Conservation (phyloP, 2,888 invertebrate species). For the Orthonevra nobilis region DNA sequence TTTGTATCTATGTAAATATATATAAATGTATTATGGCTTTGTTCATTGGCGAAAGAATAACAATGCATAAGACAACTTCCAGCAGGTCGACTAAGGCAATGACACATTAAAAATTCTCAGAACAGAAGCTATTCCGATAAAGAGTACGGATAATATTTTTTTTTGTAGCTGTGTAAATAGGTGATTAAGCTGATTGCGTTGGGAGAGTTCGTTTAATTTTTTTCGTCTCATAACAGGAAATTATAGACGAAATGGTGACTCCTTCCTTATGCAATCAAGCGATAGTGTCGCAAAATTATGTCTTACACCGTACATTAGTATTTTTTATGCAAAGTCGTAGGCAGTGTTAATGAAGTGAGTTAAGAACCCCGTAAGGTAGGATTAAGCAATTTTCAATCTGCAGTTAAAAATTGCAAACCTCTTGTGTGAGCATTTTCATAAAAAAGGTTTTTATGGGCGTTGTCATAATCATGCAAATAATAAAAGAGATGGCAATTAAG, state of each 20-base stretch:
- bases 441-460: no score
- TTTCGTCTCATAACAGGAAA: slow-evolving; percentile 14
- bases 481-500: no score
- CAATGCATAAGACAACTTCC: neutral
- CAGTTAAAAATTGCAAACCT: no score
- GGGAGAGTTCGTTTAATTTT: neutral
- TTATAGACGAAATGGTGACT: slow-evolving; percentile 38
- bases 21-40: slow-evolving; percentile 4
- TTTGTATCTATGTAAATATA: neutral
- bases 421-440: no score
- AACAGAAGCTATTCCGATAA: slow-evolving; percentile 53
- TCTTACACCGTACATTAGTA: slow-evolving; percentile 4
- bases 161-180: slow-evolving; percentile 18
- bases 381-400: no score
- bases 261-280: slow-evolving; percentile 5
- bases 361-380: neutral
- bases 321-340: slow-evolving; percentile 6
- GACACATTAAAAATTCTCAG: slow-evolving; percentile 54
- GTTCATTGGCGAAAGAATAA: slow-evolving; percentile 1
- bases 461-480: no score
- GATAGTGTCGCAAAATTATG: slow-evolving; percentile 19
- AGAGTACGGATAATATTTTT: slow-evolving; percentile 56
- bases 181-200: slow-evolving; percentile 18
- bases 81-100: neutral
- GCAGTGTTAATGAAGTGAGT: neutral